phyloP scores from a whole-genome alignment of 2,888 invertebrate genomes.

The Amblyteles armatorius region DNA sequence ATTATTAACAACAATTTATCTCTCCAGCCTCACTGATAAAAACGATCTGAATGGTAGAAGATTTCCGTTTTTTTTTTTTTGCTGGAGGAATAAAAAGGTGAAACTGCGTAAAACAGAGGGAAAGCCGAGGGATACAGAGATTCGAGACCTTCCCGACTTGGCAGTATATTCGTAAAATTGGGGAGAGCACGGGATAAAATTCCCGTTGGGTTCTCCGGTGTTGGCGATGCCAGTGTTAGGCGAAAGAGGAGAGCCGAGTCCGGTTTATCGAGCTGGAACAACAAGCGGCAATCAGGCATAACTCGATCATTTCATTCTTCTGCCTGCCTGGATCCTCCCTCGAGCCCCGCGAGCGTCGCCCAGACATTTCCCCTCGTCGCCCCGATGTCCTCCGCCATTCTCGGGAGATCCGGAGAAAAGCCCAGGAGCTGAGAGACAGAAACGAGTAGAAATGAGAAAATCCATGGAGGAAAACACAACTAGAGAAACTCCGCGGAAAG shows the following conservation, averaged over 20 bases:
- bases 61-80: not conserved
- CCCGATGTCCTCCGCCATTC: not conserved
- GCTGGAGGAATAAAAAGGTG: not conserved
- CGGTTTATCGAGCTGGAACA: constrained; percentile 83
- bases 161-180: constrained; percentile 66
- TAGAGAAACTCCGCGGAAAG: not conserved
- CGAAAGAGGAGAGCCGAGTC: constrained; percentile 71
- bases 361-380: constrained; percentile 47
- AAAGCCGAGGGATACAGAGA: constrained; percentile 15
- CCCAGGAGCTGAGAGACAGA: not conserved
- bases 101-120: not conserved
- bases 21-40: not conserved
- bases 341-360: constrained; percentile 54
- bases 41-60: not conserved
- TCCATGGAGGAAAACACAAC: not conserved
- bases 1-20: not conserved
- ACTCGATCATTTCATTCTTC: constrained; percentile 83
- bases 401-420: not conserved
- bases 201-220: constrained; percentile 53
- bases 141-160: constrained; percentile 61
- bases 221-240: constrained; percentile 70
- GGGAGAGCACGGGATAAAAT: constrained; percentile 53
- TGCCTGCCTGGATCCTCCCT: constrained; percentile 75
- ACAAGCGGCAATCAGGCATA: constrained; percentile 83
- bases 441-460: not conserved